Evolutionary conservation across 2,888 invertebrate genomes (phyloP).

Genomic region (Cataglyphis rosenhaueri): DNA sequence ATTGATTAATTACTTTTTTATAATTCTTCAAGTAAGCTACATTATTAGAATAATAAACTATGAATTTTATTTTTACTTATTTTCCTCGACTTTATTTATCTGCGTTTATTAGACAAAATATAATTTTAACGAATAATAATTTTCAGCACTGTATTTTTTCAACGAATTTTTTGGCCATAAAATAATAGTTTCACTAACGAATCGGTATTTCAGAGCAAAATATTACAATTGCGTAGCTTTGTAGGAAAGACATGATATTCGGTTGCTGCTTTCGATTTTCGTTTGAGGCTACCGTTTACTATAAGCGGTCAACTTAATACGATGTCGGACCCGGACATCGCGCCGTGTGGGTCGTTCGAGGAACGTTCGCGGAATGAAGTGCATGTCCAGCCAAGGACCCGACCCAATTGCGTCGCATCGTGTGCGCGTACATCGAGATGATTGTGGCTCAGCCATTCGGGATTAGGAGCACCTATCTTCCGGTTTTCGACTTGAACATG

Average conservation of each 20-base stretch:
- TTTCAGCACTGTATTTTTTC: neutral
- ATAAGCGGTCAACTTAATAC: conserved; percentile 33
- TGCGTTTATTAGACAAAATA: neutral
- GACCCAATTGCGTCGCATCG: conserved; percentile 71
- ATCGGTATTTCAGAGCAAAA: neutral
- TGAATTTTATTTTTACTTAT: neutral
- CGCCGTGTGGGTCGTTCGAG: conserved; percentile 51
- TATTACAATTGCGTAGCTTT: neutral
- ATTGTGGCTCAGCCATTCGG: conserved; percentile 55
- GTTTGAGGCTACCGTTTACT: neutral
- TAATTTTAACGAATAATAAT: neutral
- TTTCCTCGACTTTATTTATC: neutral
- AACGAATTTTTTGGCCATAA: neutral
- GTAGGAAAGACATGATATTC: neutral
- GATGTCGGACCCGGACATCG: conserved; percentile 24
- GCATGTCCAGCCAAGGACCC: conserved; percentile 70
- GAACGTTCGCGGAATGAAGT: conserved; percentile 69
- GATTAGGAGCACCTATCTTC: conserved; percentile 59
- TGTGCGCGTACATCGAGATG: conserved; percentile 40
- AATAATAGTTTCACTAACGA: neutral
- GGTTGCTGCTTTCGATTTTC: conserved; percentile 15
- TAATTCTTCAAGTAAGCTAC: neutral
- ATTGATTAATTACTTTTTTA: neutral
- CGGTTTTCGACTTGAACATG: conserved; percentile 57
- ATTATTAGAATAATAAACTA: neutral